Evolutionary conservation across 2,113 vertebrate species (phyloP).

Genomic region (Macrotis lagotis): DNA sequence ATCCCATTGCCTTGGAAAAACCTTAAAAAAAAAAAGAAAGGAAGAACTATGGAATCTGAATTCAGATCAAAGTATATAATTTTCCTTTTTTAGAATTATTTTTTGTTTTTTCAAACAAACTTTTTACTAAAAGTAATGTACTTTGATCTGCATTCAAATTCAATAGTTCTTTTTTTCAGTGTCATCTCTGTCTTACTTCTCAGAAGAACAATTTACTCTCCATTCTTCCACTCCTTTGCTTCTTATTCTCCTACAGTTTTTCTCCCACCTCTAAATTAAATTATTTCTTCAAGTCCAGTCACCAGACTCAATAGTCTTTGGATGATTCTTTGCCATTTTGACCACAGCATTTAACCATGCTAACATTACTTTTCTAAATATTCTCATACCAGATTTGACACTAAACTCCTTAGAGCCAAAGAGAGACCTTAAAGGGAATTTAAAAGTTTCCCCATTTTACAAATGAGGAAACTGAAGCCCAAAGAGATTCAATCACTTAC

Average conservation of each 20-base stretch:
- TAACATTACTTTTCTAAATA: not conserved
- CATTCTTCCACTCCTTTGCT: not conserved
- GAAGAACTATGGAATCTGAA: too few species aligned
- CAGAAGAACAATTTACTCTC: not conserved
- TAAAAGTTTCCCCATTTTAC: not conserved
- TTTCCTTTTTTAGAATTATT: too few species aligned
- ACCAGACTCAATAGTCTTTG: not conserved
- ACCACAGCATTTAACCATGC: not conserved
- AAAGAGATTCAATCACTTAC: not conserved
- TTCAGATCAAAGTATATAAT: too few species aligned
- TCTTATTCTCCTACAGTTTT: too few species aligned
- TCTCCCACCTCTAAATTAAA: not conserved
- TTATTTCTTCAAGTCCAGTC: not conserved
- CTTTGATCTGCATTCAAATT: too few species aligned
- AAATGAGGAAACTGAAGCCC: not conserved
- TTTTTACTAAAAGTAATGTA: too few species aligned
- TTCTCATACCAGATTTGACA: not conserved
- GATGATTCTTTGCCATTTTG: not conserved
- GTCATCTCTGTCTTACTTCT: not conserved
- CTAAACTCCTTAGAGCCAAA: not conserved
- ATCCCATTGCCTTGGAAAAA: too few species aligned
- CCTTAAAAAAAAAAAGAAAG: too few species aligned
- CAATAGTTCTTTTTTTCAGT: too few species aligned
- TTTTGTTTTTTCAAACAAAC: too few species aligned
- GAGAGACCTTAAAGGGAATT: not conserved